phyloP scores from a whole-genome alignment of 2,888 invertebrate species.

The Enchytraeus crypticus region DNA sequence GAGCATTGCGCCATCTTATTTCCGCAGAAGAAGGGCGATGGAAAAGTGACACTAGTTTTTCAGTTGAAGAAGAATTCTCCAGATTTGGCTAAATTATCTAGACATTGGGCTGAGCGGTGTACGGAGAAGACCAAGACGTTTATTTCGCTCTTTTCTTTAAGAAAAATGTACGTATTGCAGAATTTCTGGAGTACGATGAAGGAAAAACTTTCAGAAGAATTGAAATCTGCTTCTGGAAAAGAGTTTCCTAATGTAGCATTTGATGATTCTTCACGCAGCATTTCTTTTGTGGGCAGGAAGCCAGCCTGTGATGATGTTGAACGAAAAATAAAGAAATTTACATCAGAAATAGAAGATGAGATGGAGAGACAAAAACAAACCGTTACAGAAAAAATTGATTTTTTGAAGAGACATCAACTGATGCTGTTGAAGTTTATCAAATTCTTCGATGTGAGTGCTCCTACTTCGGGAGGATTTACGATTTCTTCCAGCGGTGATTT shows the following conservation, averaged over 20 bases:
- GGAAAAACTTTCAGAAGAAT: not conserved
- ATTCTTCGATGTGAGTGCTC: not conserved
- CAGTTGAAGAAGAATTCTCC: not conserved
- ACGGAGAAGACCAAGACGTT: not conserved
- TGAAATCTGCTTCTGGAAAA: not conserved
- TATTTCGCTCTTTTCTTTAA: not conserved
- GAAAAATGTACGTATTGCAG: not conserved
- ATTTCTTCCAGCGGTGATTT: not conserved
- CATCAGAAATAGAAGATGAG: not conserved
- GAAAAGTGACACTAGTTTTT: not conserved
- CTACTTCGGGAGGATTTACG: not conserved
- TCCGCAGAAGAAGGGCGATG: not conserved
- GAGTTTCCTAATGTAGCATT: not conserved
- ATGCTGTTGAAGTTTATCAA: slow-evolving; percentile 1
- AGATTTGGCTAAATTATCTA: not conserved
- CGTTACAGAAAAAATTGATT: slow-evolving; percentile 2
- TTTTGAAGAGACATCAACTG: slow-evolving; percentile 4
- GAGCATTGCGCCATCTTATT: not conserved
- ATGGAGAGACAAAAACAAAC: not conserved
- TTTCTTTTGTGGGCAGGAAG: not conserved
- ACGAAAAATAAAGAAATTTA: not conserved
- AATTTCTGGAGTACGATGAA: slow-evolving; percentile 3
- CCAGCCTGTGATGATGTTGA: not conserved
- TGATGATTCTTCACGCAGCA: not conserved
- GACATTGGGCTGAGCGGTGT: not conserved